Evolutionary conservation across 2,888 invertebrate genomes (phyloP), one percentile per base, ranked within the genome.

Genomic region (Metacarcinus magister): DNA sequence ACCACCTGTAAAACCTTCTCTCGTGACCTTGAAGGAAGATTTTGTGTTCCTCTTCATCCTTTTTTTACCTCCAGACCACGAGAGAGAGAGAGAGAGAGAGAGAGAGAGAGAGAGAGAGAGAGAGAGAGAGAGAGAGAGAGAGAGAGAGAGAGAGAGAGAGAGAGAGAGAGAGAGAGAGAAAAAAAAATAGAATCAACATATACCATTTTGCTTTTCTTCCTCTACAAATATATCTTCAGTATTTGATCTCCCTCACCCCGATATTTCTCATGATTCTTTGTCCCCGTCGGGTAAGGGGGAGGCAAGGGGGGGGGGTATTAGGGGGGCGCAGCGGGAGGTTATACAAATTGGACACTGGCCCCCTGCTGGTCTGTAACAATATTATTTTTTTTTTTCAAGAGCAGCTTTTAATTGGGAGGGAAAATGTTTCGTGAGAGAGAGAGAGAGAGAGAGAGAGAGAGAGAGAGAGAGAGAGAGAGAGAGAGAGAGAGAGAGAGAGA

Each of bases 351-450:
- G 91, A 91, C 91, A n/a, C n/a, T n/a, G 44, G 91, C 67, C 60
- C 93, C 93, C 93, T 32, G 32, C 93, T 67, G 67, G 28, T 60
- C 43, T 93, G 67, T 93, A 93, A 93, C 93, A 93, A 93, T 60
- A 93, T 93, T 93, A 93, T 60, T 93, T 93, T 93, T 93, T 92
- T 28, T 46, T 23, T 46, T 43, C 82, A 82, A 82, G 54, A 48
- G 67, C 32, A 93, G 67, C 43, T 93, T 93, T 93, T 93, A 67
- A 93, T 67, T 67, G 75, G 93, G 39, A 43, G 67, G 60, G n/a
- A 67, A 67, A 67, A 19, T 67, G 67, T n/a, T 67, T 67, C 67
- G 91, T 91, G 91, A 44, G 91, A 46, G 43, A 19, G 91, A 91
- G 67, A 67, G 67, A 67, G 67, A 90, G 32, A 39, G 90, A 91